Percentiles rank a stretch among this genome's conserved stretches.
Conservation (phyloP, 2,797 vertebrate genomes). For the Muscicapa striata region DNA sequence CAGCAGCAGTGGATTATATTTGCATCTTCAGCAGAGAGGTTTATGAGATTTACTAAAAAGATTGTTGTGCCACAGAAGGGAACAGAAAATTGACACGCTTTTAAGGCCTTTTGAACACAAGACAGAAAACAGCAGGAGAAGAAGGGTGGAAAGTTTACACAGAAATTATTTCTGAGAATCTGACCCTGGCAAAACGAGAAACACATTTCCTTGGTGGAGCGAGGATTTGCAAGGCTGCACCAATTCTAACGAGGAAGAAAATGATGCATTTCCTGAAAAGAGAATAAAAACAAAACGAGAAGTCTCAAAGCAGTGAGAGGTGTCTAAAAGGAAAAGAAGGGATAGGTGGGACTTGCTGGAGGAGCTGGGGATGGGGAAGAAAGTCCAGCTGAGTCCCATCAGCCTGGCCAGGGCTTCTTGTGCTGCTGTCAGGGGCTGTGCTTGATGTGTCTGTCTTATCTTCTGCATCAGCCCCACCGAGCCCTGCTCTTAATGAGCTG, state of each 20-base stretch:
- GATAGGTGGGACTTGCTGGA: not conserved
- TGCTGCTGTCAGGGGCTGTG: constrained; percentile 25
- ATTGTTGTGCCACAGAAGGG: not conserved
- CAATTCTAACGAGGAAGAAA: not conserved
- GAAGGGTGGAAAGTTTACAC: constrained; percentile 37
- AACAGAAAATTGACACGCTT: not conserved
- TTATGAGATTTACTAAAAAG: not conserved
- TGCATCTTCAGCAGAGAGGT: not conserved
- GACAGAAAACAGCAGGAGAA: constrained; percentile 47
- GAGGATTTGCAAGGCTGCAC: not conserved
- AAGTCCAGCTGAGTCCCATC: constrained; percentile 47
- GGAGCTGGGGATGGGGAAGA: not conserved
- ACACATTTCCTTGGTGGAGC: not conserved
- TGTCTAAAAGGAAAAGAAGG: not conserved
- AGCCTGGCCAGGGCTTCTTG: not conserved
- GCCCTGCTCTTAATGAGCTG: constrained; percentile 57
- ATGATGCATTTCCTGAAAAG: not conserved
- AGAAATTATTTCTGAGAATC: constrained; percentile 41
- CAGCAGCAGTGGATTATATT: not conserved
- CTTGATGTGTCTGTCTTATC: constrained; percentile 58
- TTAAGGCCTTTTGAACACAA: not conserved
- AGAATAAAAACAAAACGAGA: not conserved
- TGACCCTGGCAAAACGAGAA: constrained; percentile 14
- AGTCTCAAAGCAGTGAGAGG: not conserved
- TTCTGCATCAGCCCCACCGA: constrained; percentile 1